Base-by-base conservation (phyloP, 2,113 vertebrate genomes). In the Pelecanus crispus region DNA sequence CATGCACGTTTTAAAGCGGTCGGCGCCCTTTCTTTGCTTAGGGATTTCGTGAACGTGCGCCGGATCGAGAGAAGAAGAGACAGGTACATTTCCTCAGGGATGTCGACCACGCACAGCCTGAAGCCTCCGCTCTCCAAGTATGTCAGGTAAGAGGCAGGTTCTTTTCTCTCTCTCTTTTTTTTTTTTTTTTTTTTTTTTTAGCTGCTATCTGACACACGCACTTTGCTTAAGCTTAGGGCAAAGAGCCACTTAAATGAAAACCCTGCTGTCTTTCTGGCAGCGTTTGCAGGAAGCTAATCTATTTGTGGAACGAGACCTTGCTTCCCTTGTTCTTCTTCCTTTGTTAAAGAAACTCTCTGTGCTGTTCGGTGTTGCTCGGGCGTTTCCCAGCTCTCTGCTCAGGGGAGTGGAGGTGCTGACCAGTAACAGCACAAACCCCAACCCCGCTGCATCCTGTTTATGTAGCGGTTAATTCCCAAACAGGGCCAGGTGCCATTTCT, bases 21-120 rank as follows among this genome's bases (percentile, higher is more conserved):
- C 24, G 1, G 11, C 5, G 3, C 36, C 45, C 38, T 79, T 55
- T 84, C 65, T 72, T 14, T 34, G 42, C 55, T 7, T 42, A 99
- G 99, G 98, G 99, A 99, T 92, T 99, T 99, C 8, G 98, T 99
- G 74, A 99, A 99, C 9, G 99, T 99, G 66, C 98, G 99, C 4
- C 98, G 99, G 53, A 99, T 99, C 16, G 99, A 99, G 90, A 98
- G 99, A 47, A 99, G 98, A 61, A 98, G 98, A 66, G 99, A 99
- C 96, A 96, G 98, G 68, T 99, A 99, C 95, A 47, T 99, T 85
- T 99, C 99, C 47, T 98, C 98, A 1, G 99, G 99, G 96, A 99
- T 99, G 25, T 98, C 99, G 22, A 99, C 99, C 34, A 97, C 95
- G 26, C 99, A 99, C 77, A 96, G 97, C 14, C 88, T 98, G 95